These are phyloP conservation scores for Plutomurus gul DNA, from an alignment of 1,140 invertebrate species.

Conservation along the genomic window DNA sequence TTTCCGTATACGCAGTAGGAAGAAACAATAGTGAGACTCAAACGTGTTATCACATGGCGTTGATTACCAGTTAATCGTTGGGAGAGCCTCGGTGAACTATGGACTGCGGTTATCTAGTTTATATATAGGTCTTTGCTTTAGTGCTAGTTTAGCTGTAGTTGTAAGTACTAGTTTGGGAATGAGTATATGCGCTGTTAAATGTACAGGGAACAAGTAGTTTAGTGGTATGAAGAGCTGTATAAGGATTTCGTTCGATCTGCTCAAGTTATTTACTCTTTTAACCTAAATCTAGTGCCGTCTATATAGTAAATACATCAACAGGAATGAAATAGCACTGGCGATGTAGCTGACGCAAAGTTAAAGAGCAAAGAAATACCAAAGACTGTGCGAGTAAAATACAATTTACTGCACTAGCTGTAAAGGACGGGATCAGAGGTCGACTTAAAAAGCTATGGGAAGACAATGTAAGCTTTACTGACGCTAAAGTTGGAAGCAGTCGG, in stretches of 20 bases:
- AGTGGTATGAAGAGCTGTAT: too few species aligned
- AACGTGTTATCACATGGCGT: conserved; percentile 13
- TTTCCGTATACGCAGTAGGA: not conserved
- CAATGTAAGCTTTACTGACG: not conserved
- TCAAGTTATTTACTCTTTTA: too few species aligned
- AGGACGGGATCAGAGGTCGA: not conserved
- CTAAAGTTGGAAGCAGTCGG: not conserved
- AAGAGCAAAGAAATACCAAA: not conserved
- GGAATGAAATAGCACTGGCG: not conserved
- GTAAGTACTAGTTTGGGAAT: too few species aligned
- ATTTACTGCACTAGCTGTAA: not conserved
- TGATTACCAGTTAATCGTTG: conserved; percentile 12
- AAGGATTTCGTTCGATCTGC: too few species aligned
- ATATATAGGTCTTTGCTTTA: not conserved
- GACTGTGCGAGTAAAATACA: not conserved
- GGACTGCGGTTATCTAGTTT: not conserved
- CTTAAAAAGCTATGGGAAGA: conserved; percentile 12
- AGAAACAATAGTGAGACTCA: not conserved
- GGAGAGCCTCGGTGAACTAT: not conserved
- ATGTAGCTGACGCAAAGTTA: not conserved
- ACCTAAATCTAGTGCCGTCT: too few species aligned
- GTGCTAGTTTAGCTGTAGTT: too few species aligned
- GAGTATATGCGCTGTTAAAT: too few species aligned
- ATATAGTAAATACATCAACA: not conserved
- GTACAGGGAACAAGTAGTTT: too few species aligned